A percentile compares a stretch with the other conserved stretches of the same genome.
phyloP scores from a whole-genome alignment of 23 tunicate species.

The Aplidium turbinatum region DNA sequence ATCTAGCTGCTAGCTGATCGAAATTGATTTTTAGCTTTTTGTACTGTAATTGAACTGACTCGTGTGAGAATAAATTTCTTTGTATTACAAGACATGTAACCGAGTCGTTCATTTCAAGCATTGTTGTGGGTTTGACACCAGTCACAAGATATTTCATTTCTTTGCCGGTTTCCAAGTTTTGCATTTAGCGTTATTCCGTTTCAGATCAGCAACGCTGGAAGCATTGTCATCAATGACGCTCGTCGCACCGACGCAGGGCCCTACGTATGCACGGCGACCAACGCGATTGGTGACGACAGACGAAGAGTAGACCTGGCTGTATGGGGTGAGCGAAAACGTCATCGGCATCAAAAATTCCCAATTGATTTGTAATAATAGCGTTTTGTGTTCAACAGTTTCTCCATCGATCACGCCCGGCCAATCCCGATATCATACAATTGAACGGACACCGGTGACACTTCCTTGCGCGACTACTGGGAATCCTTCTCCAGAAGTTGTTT shows the following conservation, averaged over 20 bases:
- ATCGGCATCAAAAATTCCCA: no score
- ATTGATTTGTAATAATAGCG: no score
- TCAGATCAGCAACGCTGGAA: constrained; percentile 59
- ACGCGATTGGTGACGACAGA: constrained; percentile 51
- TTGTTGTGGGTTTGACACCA: no score
- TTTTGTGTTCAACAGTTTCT: constrained; percentile 54
- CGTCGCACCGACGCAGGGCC: constrained; percentile 60
- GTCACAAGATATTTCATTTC: no score
- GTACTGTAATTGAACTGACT: no score
- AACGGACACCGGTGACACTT: constrained; percentile 48
- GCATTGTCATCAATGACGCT: constrained; percentile 63
- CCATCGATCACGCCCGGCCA: constrained; percentile 47
- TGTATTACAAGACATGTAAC: no score
- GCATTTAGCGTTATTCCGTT: background rate
- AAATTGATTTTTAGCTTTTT: no score
- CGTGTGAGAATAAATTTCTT: no score
- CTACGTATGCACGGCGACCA: constrained; percentile 84
- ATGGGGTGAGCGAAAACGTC: constrained; percentile 97
- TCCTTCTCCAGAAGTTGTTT: constrained; percentile 59
- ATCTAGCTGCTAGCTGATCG: no score
- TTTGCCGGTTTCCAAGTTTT: background rate
- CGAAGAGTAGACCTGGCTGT: constrained; percentile 62
- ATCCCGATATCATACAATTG: constrained; percentile 48
- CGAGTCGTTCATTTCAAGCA: no score
- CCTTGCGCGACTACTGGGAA: constrained; percentile 65